Percentiles rank a stretch among this genome's conserved stretches.
Conservation (phyloP, 2,113 vertebrate species). For the Collichthys lucidus region DNA sequence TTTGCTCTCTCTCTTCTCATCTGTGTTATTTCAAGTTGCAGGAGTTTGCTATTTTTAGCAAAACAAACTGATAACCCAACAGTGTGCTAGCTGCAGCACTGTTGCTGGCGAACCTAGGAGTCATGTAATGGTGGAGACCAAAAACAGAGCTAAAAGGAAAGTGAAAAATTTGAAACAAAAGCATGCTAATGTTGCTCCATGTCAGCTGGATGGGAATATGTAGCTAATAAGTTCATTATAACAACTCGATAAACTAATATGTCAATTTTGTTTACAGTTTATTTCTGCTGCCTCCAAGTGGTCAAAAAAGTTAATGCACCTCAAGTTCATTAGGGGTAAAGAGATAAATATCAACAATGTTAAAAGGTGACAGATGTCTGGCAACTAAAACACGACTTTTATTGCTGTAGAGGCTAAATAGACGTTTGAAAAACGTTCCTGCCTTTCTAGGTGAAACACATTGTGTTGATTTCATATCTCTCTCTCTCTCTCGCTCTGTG, state of each 20-base stretch:
- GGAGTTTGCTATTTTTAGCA: no score
- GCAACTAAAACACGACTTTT: not conserved
- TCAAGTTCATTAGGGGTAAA: not conserved
- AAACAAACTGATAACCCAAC: no score
- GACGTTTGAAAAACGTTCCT: not conserved
- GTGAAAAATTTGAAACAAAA: not conserved
- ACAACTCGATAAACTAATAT: not conserved
- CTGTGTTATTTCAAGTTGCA: no score
- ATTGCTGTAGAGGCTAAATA: not conserved
- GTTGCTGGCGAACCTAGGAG: not conserved
- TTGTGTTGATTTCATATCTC: not conserved
- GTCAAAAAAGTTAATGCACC: not conserved
- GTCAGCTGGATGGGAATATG: not conserved
- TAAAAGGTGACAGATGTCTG: not conserved
- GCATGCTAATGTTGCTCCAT: not conserved
- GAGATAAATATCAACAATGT: not conserved
- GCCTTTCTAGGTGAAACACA: not conserved
- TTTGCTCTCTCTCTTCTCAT: no score
- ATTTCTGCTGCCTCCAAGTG: not conserved
- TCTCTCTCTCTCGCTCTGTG: not conserved
- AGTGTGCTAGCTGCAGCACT: no score
- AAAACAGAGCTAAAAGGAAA: not conserved
- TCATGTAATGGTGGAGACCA: no score
- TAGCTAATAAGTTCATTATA: not conserved
- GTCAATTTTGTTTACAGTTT: no score